Evolutionary conservation across 2,888 invertebrate genomes (phyloP), one percentile per base, ranked within the genome.

Genomic region (Bhutanitis thaidina): DNA sequence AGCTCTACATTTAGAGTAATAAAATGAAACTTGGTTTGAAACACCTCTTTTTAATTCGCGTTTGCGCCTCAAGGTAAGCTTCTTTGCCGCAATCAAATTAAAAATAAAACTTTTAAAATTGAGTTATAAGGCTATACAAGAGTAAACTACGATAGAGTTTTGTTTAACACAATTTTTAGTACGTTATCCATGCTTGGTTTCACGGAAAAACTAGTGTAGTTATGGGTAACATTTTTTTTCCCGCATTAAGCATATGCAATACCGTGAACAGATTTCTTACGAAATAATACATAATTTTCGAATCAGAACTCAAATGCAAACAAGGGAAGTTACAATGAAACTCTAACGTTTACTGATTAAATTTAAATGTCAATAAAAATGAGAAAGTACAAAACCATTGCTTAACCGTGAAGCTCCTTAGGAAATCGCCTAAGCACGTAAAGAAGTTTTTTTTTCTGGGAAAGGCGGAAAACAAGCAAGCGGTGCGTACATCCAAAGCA

Each of bases 31-130:
- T 30, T 14, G 49, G 20, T 49, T 43, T 49, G 43, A 49, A 43
- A 49, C 43, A 49, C 16, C 36, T 36, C 36, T 43, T 49, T 35
- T 49, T 25, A 37, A 30, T 43, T 35, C 13, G n/a, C 35, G 15
- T 39, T 39, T 40, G 40, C 27, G n/a, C 9, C 4, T 40, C 50
- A 50, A 50, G 50, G 50, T 29, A 40, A 50, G 35, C 50, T 35
- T 15, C 40, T 45, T 40, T 40, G 14, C 12, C 14, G 14, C 27
- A 16, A 34, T 35, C 35, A 35, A 34, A 38, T 37, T 20, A 30
- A 38, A 44, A 44, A 44, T n/a, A 44, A 49, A 44, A 44, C 34
- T 14, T 13, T 38, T 13, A 32, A 43, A 13, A 29, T 7, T 49
- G 16, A 41, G 7, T 27, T 34, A 48, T 40, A 40, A 3, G 35